phyloP scores from a whole-genome alignment of 2,888 invertebrate species.

The Andrena haemorrhoa region DNA sequence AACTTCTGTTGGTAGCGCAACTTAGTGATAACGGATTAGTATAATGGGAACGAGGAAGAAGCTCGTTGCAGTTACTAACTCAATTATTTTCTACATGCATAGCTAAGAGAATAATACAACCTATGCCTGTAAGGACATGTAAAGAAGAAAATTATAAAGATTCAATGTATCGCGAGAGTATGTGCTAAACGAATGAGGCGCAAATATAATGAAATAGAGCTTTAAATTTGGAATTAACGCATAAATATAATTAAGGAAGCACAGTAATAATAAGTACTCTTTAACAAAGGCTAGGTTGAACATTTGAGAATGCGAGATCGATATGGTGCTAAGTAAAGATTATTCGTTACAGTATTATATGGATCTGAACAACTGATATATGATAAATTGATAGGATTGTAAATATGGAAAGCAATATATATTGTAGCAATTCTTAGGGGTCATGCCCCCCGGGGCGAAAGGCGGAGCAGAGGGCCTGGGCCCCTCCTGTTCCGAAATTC shows the following conservation, averaged over 20 bases:
- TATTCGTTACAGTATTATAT: constrained; percentile 66
- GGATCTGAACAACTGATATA: constrained; percentile 63
- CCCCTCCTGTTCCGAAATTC: constrained; percentile 82
- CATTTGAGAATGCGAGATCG: constrained; percentile 34
- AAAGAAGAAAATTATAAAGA: constrained; percentile 25
- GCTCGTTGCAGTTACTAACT: constrained; percentile 54
- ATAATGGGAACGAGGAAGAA: constrained; percentile 46
- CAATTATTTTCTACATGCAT: constrained; percentile 40
- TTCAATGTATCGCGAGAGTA: constrained; percentile 22
- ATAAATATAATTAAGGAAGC: constrained; percentile 41
- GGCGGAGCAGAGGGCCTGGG: constrained; percentile 82
- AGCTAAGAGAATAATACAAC: constrained; percentile 21
- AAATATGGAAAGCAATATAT: constrained; percentile 70
- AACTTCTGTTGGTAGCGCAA: constrained; percentile 28
- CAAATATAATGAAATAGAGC: constrained; percentile 26
- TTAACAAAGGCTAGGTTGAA: constrained; percentile 40
- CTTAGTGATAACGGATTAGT: constrained; percentile 19
- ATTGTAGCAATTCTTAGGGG: constrained; percentile 73
- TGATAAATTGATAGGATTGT: constrained; percentile 59
- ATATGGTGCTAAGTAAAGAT: constrained; percentile 61
- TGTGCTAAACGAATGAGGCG: background rate
- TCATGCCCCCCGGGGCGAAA: constrained; percentile 83
- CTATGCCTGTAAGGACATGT: constrained; percentile 24
- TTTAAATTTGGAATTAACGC: constrained; percentile 45
- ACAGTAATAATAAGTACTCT: constrained; percentile 33